Conservation (phyloP, 2,888 invertebrate genomes). For the Acronicta psi region DNA sequence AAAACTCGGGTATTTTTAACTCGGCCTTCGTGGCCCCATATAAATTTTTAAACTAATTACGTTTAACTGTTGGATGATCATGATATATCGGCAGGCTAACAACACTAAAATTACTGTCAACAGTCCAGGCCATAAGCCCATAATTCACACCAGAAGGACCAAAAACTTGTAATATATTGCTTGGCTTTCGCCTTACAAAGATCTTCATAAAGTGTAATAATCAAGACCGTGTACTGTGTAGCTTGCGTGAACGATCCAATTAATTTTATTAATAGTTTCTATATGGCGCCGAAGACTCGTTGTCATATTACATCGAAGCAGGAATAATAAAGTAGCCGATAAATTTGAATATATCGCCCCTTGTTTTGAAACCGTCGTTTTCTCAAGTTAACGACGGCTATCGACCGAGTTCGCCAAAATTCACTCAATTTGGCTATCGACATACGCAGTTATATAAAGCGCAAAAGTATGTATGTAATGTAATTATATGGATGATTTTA, state of each 20-base stretch:
- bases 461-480: slow-evolving; percentile 63
- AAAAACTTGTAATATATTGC: slow-evolving; percentile 54
- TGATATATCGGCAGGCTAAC: slow-evolving; percentile 62
- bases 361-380: slow-evolving; percentile 69
- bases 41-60: slow-evolving; percentile 63
- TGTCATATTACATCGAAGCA: slow-evolving; percentile 47
- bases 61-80: slow-evolving; percentile 56
- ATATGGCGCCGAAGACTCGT: slow-evolving; percentile 50
- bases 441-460: slow-evolving; percentile 71
- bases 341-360: slow-evolving; percentile 62
- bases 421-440: slow-evolving; percentile 68
- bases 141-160: slow-evolving; percentile 58
- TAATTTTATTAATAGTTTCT: slow-evolving; percentile 63
- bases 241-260: slow-evolving; percentile 57
- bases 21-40: slow-evolving; percentile 56
- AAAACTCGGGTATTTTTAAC: slow-evolving; percentile 63
- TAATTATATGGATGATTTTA: slow-evolving; percentile 66
- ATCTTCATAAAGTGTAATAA: slow-evolving; percentile 57
- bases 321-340: slow-evolving; percentile 61
- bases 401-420: slow-evolving; percentile 73
- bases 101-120: slow-evolving; percentile 68
- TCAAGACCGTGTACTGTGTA: slow-evolving; percentile 43
- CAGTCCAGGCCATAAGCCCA: slow-evolving; percentile 51
- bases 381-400: slow-evolving; percentile 60
- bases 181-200: slow-evolving; percentile 56